phyloP scores from a whole-genome alignment of 2,888 invertebrate genomes.

The Ormia ochracea region DNA sequence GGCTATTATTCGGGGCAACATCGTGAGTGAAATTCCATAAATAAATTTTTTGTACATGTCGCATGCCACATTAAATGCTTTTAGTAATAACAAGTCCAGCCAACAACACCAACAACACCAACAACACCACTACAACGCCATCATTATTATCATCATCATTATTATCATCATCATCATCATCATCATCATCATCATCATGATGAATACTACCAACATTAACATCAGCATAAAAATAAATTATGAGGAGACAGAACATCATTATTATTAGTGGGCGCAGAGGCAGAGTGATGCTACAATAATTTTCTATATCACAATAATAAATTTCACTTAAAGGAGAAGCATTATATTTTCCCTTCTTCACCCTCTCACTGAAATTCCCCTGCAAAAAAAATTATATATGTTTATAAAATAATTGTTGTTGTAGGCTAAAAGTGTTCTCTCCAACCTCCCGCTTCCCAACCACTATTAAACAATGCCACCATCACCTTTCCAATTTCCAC shows the following conservation, averaged over 20 bases:
- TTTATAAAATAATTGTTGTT: neutral
- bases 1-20: neutral
- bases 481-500: neutral
- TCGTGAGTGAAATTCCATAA: constrained; percentile 20
- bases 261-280: too few species aligned
- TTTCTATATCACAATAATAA: constrained; percentile 5
- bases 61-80: constrained; percentile 51
- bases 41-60: constrained; percentile 31
- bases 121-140: neutral
- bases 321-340: constrained; percentile 35
- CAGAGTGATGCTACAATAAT: neutral
- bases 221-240: too few species aligned
- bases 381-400: too few species aligned
- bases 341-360: constrained; percentile 2
- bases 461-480: neutral
- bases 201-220: neutral
- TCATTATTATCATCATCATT: neutral
- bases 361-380: too few species aligned
- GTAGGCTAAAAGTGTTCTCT: neutral
- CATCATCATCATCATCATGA: neutral
- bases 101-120: too few species aligned
- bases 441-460: neutral
- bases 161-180: neutral
- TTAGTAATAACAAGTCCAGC: neutral
- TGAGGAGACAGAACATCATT: too few species aligned